Evolutionary conservation across 2,113 vertebrate genomes (phyloP).

Genomic region (Trochalopteron elliotii): DNA sequence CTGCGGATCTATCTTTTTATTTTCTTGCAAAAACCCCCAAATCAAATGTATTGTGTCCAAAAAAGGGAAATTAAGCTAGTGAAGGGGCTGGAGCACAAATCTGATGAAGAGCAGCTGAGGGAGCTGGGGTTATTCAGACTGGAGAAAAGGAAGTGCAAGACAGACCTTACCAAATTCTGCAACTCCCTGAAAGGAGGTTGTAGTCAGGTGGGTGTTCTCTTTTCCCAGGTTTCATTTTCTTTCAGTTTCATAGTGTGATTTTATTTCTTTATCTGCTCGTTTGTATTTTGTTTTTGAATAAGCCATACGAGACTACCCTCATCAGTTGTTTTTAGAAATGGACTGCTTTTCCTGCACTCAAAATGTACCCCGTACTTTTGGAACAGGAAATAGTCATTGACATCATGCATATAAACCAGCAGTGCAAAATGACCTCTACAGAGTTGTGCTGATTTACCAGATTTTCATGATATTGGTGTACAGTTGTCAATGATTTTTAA

Average conservation of each 20-base stretch:
- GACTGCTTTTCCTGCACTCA: background rate
- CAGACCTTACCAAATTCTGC: background rate
- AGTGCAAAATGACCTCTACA: background rate
- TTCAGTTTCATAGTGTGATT: background rate
- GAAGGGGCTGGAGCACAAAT: background rate
- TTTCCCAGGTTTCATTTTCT: background rate
- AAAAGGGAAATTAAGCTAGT: background rate
- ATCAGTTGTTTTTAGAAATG: background rate
- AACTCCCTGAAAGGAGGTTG: background rate
- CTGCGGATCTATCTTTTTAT: background rate
- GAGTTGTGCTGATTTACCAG: background rate
- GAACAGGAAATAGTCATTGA: background rate
- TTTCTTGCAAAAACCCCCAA: background rate
- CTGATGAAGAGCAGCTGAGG: background rate
- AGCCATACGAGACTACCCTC: background rate
- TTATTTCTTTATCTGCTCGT: background rate
- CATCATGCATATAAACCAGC: background rate
- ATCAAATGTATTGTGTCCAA: background rate
- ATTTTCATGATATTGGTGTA: background rate
- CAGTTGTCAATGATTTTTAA: background rate
- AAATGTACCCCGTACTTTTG: background rate
- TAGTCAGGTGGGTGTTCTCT: background rate
- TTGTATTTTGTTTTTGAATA: background rate
- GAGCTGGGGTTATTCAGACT: background rate
- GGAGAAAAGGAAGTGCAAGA: background rate